Percentiles rank a stretch among this genome's conserved stretches.
Evolutionary conservation across 2,888 invertebrate species (phyloP).

Genomic region (Tetragonisca angustula): DNA sequence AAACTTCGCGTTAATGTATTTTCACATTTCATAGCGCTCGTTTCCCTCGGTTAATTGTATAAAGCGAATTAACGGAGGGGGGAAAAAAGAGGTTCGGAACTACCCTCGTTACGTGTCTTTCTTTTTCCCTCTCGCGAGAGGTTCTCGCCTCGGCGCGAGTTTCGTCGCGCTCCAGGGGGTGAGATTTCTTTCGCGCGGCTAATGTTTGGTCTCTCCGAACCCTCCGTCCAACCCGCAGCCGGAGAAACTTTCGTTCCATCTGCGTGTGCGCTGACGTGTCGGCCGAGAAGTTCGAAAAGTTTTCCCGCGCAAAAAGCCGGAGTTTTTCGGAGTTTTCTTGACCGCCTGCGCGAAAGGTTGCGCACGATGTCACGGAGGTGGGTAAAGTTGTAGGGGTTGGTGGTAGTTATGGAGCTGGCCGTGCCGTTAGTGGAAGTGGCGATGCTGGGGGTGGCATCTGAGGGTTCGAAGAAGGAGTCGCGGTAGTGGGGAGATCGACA

Average conservation of each 20-base stretch:
- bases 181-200: slow-evolving; percentile 34
- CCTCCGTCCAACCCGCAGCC: not conserved
- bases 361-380: slow-evolving; percentile 57
- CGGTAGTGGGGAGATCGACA: slow-evolving; percentile 63
- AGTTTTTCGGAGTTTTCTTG: slow-evolving; percentile 76
- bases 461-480: slow-evolving; percentile 65
- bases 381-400: slow-evolving; percentile 61
- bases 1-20: not conserved
- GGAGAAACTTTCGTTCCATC: slow-evolving; percentile 50
- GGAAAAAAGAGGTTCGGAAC: slow-evolving; percentile 11
- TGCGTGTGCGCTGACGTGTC: slow-evolving; percentile 43
- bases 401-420: slow-evolving; percentile 57
- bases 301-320: slow-evolving; percentile 77
- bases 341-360: slow-evolving; percentile 64
- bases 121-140: not conserved
- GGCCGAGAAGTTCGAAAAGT: slow-evolving; percentile 73
- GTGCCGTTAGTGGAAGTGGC: slow-evolving; percentile 62
- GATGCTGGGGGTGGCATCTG: slow-evolving; percentile 69
- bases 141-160: not conserved
- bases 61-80: not conserved
- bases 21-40: not conserved
- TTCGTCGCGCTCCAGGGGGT: slow-evolving; percentile 4
- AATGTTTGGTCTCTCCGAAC: slow-evolving; percentile 23
- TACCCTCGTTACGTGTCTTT: slow-evolving; percentile 11
- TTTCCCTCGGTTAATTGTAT: slow-evolving; percentile 15